These are phyloP conservation scores for Micrasema longulum DNA, from an alignment of 1,140 invertebrate genomes.

Conservation along the genomic window DNA sequence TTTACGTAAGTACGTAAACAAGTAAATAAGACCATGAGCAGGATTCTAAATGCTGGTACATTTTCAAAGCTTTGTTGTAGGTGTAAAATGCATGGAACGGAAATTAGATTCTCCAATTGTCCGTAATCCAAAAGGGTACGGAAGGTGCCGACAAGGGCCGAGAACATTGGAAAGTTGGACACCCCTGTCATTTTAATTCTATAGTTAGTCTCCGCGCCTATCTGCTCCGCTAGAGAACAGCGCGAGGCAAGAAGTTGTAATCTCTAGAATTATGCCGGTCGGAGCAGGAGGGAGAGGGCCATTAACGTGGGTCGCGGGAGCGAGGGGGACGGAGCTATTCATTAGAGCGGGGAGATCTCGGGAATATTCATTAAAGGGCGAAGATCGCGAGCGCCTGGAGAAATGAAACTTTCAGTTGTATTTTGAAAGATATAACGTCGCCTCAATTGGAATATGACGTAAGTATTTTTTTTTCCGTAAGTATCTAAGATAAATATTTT, in stretches of 20 bases:
- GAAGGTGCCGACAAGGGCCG: not conserved
- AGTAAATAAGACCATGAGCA: too few relatives aligned
- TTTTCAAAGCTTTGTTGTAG: too few relatives aligned
- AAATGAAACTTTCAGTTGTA: conserved; percentile 15
- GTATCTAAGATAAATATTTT: too few relatives aligned
- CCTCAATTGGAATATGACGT: too few relatives aligned
- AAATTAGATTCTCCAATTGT: too few relatives aligned
- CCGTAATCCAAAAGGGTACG: too few relatives aligned
- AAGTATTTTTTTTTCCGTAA: too few relatives aligned
- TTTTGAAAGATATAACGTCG: too few relatives aligned
- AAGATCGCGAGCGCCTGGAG: conserved; percentile 16
- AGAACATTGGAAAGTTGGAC: not conserved
- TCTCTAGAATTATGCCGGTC: conserved; percentile 50
- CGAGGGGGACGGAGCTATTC: conserved; percentile 15
- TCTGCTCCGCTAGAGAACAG: conserved; percentile 12
- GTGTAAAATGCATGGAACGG: too few relatives aligned
- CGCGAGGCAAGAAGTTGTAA: conserved; percentile 37
- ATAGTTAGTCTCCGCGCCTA: conserved; percentile 6
- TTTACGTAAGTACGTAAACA: too few relatives aligned
- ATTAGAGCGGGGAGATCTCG: conserved; percentile 13
- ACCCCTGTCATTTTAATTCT: not conserved
- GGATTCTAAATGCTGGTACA: too few relatives aligned
- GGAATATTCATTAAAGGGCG: conserved; percentile 45
- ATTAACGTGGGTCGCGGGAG: conserved; percentile 41
- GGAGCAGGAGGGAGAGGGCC: conserved; percentile 33